Percentiles rank a stretch among this genome's conserved stretches.
These are phyloP conservation scores for Drosophila tani DNA, from an alignment of 1,140 invertebrate genomes.

Conservation along the genomic window DNA sequence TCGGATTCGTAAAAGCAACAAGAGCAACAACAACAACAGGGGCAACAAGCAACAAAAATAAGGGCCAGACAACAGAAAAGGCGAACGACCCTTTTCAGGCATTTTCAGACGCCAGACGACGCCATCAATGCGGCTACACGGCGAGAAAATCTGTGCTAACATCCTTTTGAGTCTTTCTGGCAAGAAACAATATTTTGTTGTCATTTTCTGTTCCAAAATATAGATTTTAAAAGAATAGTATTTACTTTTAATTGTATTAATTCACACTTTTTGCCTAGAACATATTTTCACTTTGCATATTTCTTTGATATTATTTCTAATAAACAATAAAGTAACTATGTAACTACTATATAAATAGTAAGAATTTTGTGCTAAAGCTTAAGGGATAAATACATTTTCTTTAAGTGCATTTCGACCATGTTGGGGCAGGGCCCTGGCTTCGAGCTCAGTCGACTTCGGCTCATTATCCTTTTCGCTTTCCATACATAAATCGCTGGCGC, in stretches of 20 bases:
- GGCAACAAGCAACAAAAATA: constrained; percentile 75
- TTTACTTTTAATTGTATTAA: no score
- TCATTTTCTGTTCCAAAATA: not conserved
- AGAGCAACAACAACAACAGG: constrained; percentile 56
- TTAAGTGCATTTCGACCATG: constrained; percentile 46
- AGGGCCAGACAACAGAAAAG: constrained; percentile 81
- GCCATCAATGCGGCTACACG: constrained; percentile 51
- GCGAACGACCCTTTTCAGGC: constrained; percentile 83
- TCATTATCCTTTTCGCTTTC: constrained; percentile 84
- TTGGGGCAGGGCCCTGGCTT: constrained; percentile 70
- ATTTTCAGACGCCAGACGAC: constrained; percentile 73
- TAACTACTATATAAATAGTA: no score
- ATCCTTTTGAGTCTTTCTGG: not conserved
- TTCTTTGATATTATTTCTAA: not conserved
- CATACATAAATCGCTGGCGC: constrained; percentile 80
- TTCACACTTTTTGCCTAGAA: no score
- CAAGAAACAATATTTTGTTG: accelerated
- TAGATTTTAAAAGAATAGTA: not conserved
- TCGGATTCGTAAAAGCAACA: constrained; percentile 12
- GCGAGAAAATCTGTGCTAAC: not conserved
- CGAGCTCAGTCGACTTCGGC: constrained; percentile 50
- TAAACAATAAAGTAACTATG: not conserved
- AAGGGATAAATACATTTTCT: not conserved
- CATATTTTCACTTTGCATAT: not conserved
- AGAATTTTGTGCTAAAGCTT: not conserved